phyloP scores from a whole-genome alignment of 2,888 invertebrate species.

The Aphrophora alni region DNA sequence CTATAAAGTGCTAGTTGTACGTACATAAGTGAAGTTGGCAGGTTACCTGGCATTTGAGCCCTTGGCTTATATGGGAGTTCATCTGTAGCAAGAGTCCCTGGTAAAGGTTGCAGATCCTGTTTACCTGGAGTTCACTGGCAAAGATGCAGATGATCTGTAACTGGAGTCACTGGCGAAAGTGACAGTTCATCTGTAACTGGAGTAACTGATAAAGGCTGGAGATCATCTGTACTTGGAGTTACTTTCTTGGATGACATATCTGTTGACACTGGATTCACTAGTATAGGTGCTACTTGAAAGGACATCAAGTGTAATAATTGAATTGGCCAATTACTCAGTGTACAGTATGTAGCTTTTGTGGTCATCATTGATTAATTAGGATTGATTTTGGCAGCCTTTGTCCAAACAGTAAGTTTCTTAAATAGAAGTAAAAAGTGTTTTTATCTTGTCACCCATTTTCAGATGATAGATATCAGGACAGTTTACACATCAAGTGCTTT shows the following conservation, averaged over 20 bases:
- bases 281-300: no score
- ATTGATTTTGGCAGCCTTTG: background rate
- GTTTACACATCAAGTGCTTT: background rate
- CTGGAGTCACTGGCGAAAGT: no score
- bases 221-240: background rate
- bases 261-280: no score
- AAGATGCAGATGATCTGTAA: no score
- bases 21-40: no score
- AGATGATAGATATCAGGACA: constrained; percentile 10
- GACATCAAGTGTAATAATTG: no score
- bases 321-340: background rate
- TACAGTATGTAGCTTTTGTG: background rate
- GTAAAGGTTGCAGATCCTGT: no score
- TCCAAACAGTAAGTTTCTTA: no score
- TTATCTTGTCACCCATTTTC: constrained; percentile 25
- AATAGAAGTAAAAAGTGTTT: background rate
- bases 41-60: no score
- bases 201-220: background rate
- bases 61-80: background rate
- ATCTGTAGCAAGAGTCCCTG: no score
- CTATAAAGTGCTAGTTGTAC: background rate
- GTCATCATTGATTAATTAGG: constrained; percentile 1
- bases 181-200: no score
- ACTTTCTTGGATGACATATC: no score
- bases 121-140: background rate